phyloP scores from a whole-genome alignment of 2,113 vertebrate species.

The Hassar affinis region DNA sequence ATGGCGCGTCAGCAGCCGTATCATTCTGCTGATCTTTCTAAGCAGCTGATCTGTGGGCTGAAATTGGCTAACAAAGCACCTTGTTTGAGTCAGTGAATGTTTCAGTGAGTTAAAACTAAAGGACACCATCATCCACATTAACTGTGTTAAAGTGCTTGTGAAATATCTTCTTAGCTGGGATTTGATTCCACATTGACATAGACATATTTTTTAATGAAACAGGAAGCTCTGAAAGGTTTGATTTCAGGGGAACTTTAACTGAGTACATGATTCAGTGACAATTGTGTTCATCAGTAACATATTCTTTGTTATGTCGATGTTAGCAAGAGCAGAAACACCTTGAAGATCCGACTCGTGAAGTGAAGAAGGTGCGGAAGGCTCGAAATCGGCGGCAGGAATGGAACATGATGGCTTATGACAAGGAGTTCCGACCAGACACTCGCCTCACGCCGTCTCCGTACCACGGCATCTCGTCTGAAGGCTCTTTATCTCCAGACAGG shows the following conservation, averaged over 20 bases:
- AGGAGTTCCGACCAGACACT: slow-evolving; percentile 85
- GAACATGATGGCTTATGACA: slow-evolving; percentile 91
- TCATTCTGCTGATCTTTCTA: slow-evolving; percentile 21
- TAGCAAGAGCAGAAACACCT: slow-evolving; percentile 82
- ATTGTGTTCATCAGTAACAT: background rate
- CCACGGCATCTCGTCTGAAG: slow-evolving; percentile 82
- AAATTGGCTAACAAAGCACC: background rate
- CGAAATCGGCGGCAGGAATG: slow-evolving; percentile 87
- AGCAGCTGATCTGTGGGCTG: background rate
- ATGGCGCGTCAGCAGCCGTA: slow-evolving; percentile 24
- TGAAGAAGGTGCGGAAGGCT: slow-evolving; percentile 87
- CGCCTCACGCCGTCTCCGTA: slow-evolving; percentile 83
- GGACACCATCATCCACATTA: background rate
- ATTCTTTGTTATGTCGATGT: background rate
- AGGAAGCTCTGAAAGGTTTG: background rate
- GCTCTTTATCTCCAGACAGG: slow-evolving; percentile 85
- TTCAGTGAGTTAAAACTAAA: background rate
- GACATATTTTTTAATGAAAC: background rate
- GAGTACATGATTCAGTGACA: background rate
- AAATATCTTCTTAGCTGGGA: background rate
- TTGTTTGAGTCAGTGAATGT: background rate
- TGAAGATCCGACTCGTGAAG: slow-evolving; percentile 84
- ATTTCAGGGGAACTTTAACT: background rate
- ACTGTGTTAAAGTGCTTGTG: background rate
- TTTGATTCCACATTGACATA: background rate